Evolutionary conservation across 2,888 invertebrate genomes (phyloP).

Genomic region (Automeris io): DNA sequence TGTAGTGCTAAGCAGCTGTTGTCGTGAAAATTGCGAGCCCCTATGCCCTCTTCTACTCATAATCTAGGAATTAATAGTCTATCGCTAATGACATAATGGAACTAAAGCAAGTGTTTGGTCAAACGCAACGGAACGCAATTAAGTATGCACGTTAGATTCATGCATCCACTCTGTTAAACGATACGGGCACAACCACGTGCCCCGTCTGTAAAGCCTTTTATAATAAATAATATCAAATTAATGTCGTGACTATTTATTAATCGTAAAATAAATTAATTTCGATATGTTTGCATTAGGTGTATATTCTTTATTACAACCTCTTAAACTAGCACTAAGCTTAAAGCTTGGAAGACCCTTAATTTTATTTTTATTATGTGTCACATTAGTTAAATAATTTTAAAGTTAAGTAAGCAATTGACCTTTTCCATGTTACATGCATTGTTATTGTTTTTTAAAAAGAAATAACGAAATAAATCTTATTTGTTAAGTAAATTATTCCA

Average conservation of each 20-base stretch:
- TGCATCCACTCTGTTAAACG: slow-evolving; percentile 29
- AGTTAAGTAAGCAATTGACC: too few relatives aligned
- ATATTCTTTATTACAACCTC: too few relatives aligned
- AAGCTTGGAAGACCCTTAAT: too few relatives aligned
- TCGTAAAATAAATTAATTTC: not conserved
- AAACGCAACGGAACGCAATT: slow-evolving; percentile 45
- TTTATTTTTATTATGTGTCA: too few relatives aligned
- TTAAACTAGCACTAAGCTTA: too few relatives aligned
- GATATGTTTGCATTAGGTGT: too few relatives aligned
- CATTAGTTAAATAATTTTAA: too few relatives aligned
- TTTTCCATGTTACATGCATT: too few relatives aligned
- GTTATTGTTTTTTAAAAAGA: too few relatives aligned
- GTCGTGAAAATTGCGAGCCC: slow-evolving; percentile 70
- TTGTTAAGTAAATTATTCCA: too few relatives aligned
- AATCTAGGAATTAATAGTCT: slow-evolving; percentile 71
- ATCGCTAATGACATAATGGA: slow-evolving; percentile 72
- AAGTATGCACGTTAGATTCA: slow-evolving; percentile 52
- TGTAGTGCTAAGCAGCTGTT: slow-evolving; percentile 47
- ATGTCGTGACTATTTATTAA: not conserved
- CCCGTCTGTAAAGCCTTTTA: slow-evolving; percentile 8
- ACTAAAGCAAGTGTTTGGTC: slow-evolving; percentile 59
- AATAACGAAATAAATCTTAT: not conserved
- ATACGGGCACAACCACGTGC: slow-evolving; percentile 67
- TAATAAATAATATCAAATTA: not conserved
- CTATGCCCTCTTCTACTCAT: slow-evolving; percentile 59